Conservation (phyloP, 2,888 invertebrate species). For the Ichneumoninae sp. region DNA sequence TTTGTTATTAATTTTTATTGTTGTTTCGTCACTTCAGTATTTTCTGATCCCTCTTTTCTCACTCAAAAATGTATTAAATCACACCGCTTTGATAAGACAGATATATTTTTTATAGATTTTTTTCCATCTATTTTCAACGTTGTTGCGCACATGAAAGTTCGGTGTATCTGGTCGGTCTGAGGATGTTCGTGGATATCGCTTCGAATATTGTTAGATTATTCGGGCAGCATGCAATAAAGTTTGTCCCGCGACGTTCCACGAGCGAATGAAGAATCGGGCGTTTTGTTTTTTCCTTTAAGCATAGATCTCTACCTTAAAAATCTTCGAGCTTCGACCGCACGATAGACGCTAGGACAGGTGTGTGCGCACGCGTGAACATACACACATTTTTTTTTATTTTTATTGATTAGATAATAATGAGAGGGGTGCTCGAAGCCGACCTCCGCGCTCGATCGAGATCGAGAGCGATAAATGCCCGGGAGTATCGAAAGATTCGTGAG, state of each 20-base stretch:
- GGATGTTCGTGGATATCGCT: not conserved
- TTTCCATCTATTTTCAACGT: not conserved
- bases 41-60: not conserved
- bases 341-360: not conserved
- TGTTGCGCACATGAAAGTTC: not conserved
- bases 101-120: not conserved
- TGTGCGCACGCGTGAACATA: not conserved
- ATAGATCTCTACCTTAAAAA: constrained; percentile 36
- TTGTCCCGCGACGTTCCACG: constrained; percentile 23
- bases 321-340: constrained; percentile 1
- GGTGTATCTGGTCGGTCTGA: not conserved
- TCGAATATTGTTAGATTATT: not conserved
- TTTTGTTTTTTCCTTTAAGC: constrained; percentile 41
- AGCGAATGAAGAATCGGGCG: constrained; percentile 42
- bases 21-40: not conserved
- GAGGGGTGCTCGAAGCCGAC: constrained; percentile 39
- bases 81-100: not conserved
- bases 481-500: constrained; percentile 50
- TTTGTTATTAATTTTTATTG: not conserved
- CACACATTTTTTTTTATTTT: not conserved
- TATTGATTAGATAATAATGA: constrained; percentile 67
- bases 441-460: constrained; percentile 62
- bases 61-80: not conserved
- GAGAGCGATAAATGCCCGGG: constrained; percentile 49
- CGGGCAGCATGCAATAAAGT: constrained; percentile 14